Evolutionary conservation across 2,113 vertebrate genomes (phyloP).

Genomic region (Microtus ochrogaster): DNA sequence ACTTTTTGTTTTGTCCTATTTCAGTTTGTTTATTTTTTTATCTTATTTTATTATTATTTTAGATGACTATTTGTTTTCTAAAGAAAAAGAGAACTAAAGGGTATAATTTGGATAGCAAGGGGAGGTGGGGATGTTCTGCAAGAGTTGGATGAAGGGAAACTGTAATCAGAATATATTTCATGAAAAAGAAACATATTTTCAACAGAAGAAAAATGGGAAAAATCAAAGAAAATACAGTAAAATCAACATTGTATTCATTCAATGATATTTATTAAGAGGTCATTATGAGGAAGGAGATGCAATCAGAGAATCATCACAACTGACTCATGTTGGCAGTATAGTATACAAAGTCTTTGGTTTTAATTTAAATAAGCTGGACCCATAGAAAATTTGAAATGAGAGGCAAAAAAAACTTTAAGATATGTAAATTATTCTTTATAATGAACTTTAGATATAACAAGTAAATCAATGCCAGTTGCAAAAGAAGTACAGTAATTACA

Average conservation of each 20-base stretch:
- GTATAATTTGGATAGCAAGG: neutral
- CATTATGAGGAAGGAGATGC: neutral
- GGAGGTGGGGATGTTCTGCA: neutral
- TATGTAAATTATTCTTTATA: neutral
- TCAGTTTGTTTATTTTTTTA: neutral
- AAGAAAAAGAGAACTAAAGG: neutral
- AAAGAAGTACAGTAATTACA: neutral
- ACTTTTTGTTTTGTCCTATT: neutral
- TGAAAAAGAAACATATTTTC: neutral
- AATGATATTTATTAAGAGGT: neutral
- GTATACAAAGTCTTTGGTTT: neutral
- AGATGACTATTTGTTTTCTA: neutral
- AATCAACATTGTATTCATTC: neutral
- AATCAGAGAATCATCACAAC: neutral
- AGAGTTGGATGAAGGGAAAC: neutral
- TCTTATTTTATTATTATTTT: neutral
- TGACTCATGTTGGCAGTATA: neutral
- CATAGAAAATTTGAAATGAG: neutral
- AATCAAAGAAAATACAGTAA: neutral
- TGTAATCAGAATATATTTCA: neutral
- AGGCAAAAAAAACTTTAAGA: neutral
- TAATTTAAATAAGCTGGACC: neutral
- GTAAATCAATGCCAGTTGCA: constrained; percentile 10
- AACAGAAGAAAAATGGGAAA: neutral
- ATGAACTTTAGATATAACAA: neutral